phyloP scores from a whole-genome alignment of 2,113 vertebrate genomes.

The Pavo muticus region DNA sequence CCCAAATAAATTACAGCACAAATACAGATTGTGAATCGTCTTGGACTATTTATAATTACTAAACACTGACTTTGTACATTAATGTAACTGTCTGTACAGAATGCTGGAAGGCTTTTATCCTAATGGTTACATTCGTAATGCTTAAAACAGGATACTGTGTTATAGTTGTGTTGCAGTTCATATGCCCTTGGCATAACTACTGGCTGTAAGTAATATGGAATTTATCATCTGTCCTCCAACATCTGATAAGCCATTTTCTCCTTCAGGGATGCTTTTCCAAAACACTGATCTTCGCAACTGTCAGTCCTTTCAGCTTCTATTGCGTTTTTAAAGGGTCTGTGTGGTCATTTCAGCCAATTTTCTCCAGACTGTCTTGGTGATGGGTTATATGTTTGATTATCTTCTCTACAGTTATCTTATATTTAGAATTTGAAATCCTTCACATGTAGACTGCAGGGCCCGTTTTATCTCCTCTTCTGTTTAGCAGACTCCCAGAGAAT shows the following conservation, averaged over 20 bases:
- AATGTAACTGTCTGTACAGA: neutral
- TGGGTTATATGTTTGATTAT: neutral
- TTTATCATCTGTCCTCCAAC: neutral
- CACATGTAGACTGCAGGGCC: neutral
- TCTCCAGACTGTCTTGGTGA: neutral
- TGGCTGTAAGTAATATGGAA: neutral
- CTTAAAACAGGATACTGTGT: neutral
- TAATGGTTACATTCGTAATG: neutral
- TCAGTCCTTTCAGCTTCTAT: neutral
- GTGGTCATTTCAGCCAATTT: neutral
- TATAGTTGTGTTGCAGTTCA: neutral
- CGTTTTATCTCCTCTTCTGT: neutral
- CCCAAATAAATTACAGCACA: neutral
- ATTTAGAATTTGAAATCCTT: neutral
- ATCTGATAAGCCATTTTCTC: neutral
- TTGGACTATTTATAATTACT: conserved; percentile 6
- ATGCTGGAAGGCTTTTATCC: neutral
- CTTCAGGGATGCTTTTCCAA: neutral
- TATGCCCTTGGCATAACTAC: neutral
- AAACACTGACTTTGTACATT: neutral
- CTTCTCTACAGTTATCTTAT: neutral
- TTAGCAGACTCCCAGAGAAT: neutral
- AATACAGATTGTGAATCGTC: neutral
- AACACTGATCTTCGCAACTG: neutral
- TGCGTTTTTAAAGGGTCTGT: neutral